A percentile compares a stretch with the other conserved stretches of the same genome.
These are phyloP conservation scores for Steinernema hermaphroditum DNA, from an alignment of 2,888 invertebrate species.

Conservation along the genomic window DNA sequence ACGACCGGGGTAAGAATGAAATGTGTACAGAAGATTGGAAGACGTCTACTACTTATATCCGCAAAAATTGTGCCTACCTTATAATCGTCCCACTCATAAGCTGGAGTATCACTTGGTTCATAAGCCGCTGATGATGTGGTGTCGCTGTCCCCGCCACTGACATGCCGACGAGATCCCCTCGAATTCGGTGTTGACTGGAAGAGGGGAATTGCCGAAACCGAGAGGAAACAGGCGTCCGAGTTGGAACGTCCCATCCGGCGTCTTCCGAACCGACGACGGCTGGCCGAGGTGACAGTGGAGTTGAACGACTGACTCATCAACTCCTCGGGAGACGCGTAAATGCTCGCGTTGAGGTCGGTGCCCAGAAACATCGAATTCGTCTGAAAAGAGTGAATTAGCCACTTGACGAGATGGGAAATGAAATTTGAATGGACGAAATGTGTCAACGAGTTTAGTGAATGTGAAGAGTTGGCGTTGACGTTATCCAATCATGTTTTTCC, in stretches of 20 bases:
- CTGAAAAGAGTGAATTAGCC: neutral
- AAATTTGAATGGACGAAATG: no score
- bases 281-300: neutral
- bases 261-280: neutral
- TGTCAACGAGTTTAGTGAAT: no score
- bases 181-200: neutral
- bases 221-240: constrained; percentile 17
- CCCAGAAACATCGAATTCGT: constrained; percentile 2
- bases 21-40: no score
- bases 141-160: constrained; percentile 5
- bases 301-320: constrained; percentile 19
- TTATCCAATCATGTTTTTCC: no score
- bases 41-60: no score
- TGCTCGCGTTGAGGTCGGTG: constrained; percentile 1
- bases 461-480: no score
- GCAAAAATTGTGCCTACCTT: no score
- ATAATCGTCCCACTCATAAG: constrained; percentile 59
- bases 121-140: constrained; percentile 2
- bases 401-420: no score
- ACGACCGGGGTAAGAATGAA: no score
- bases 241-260: neutral
- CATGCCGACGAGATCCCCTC: neutral
- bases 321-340: neutral
- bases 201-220: neutral
- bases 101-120: constrained; percentile 35